Evolutionary conservation across 1,140 invertebrate genomes (phyloP), one percentile per base, ranked within the genome.

Genomic region (Chironomus striatipennis): DNA sequence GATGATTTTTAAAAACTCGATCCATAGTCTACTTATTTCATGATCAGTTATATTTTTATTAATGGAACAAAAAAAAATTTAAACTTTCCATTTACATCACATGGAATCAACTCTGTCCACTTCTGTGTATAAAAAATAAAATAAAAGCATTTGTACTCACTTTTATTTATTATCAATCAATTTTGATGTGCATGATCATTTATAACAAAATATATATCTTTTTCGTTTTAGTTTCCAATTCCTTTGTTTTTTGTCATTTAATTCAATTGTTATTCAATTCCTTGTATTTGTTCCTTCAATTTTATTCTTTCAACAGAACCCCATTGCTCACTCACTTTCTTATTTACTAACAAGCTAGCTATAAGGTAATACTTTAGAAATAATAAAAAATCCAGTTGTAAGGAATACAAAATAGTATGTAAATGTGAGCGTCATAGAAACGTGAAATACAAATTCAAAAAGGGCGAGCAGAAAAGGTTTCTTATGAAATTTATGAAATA

Each of bases 141-240:
- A 57, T 12, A 57, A 57, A n/a, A 15, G 0, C 47, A 57, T n/a
- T 57, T 57, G 9, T 57, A 57, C 47, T 57, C n/a, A 57, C 47
- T 57, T 57, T 57, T 57, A 57, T 57, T 57, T 57, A 57, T 57
- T 57, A 57, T 57, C 47, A 10, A 57, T 57, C 47, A 57, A 57
- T 57, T 57, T 57, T 57, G 47, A 57, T 57, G 12, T 57, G 47
- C 47, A 57, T 57, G 47, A 57, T 57, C 47, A 57, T 57, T 57
- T n/a, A 57, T n/a, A 34, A 34, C 1, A 34, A 34, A 34, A 34
- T 34, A 34, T 34, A 34, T 34, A 2, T 57, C 47, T n/a, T n/a
- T 15, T 15, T 15, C 47, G 5, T 47, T 47, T 47, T 15, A 12
- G 8, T 57, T 15, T 57, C 8, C n/a, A 34, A 34, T 34, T 34